Conservation (phyloP, 1,140 invertebrate species). For the Magallana angulata region DNA sequence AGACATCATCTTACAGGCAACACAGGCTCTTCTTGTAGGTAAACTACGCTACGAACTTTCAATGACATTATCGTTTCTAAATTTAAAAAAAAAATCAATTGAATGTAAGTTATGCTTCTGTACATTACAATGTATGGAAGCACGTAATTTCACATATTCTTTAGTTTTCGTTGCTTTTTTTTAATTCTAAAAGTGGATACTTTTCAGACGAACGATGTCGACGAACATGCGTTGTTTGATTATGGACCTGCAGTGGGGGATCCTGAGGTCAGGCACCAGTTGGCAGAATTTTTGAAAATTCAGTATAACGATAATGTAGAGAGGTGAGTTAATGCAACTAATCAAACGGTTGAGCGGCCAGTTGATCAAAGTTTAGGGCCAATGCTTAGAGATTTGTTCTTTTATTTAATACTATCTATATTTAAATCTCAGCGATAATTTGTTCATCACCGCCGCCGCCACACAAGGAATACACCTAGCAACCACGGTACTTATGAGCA, state of each 20-base stretch:
- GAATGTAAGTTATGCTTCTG: no score
- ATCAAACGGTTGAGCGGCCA: no score
- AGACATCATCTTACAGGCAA: neutral
- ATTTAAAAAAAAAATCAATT: no score
- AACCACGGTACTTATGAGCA: constrained; percentile 82
- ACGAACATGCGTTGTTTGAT: neutral
- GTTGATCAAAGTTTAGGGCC: no score
- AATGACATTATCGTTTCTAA: no score
- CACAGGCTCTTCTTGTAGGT: neutral
- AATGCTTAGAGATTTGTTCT: no score
- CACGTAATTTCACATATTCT: no score
- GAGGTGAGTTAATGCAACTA: constrained; percentile 62
- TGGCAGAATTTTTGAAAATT: constrained; percentile 76
- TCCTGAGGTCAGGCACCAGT: constrained; percentile 66
- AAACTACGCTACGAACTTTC: neutral
- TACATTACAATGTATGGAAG: no score
- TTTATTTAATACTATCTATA: neutral
- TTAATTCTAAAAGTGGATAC: no score
- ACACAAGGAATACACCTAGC: constrained; percentile 83
- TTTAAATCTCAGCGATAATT: constrained; percentile 74
- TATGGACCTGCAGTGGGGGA: constrained; percentile 75
- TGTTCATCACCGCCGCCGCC: constrained; percentile 85
- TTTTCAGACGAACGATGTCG: neutral
- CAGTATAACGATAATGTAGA: constrained; percentile 75
- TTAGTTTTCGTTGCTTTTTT: no score